Evolutionary conservation across 2,113 vertebrate species (phyloP).

Genomic region (Phyllopteryx taeniolatus): DNA sequence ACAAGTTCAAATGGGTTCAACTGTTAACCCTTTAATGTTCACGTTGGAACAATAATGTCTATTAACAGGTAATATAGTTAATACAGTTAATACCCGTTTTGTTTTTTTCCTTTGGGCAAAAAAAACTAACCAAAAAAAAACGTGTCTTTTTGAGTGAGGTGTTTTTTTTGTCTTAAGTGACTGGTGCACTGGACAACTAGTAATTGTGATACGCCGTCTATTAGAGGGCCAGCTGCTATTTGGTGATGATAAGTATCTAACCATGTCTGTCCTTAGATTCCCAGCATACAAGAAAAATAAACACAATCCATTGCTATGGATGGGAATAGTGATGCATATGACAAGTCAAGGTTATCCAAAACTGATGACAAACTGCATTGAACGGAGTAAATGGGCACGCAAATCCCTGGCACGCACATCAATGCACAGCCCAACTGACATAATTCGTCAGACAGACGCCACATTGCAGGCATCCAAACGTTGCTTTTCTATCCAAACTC

Average conservation of each 20-base stretch:
- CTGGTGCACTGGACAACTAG: not conserved
- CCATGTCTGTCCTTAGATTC: not conserved
- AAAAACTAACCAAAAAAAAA: not conserved
- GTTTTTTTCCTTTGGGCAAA: no score
- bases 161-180: not conserved
- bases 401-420: conserved; percentile 20
- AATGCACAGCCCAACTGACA: conserved; percentile 28
- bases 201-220: not conserved
- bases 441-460: conserved; percentile 28
- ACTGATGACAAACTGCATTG: conserved; percentile 14
- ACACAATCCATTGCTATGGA: not conserved
- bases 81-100: no score
- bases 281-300: not conserved
- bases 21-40: not conserved
- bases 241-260: conserved; percentile 15
- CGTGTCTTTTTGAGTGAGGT: not conserved
- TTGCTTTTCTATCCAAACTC: conserved; percentile 39
- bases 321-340: not conserved
- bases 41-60: not conserved
- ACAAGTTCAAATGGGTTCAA: not conserved
- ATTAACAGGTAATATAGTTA: no score
- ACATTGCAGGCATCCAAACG: conserved; percentile 51
- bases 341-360: conserved; percentile 1
- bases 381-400: conserved; percentile 35
- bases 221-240: not conserved